phyloP scores from a whole-genome alignment of 2,113 vertebrate genomes.

The Nyctereutes procyonoides region DNA sequence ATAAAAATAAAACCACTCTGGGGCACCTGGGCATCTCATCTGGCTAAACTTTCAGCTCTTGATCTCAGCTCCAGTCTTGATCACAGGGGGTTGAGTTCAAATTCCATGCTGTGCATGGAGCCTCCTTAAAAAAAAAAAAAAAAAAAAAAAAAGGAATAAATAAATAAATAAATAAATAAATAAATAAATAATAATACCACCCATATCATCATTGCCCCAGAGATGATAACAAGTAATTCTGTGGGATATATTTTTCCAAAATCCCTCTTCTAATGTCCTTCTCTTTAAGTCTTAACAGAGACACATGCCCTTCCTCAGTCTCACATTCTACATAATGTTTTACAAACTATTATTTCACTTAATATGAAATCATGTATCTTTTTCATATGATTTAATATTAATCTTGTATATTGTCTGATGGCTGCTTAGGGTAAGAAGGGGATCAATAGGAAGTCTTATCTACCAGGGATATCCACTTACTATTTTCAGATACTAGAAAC shows the following conservation, averaged over 20 bases:
- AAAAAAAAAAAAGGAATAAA: neutral
- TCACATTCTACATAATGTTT: neutral
- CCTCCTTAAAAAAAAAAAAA: neutral
- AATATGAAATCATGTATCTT: neutral
- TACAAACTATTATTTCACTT: neutral
- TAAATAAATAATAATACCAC: slow-evolving; percentile 17
- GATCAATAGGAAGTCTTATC: neutral
- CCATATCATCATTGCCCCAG: neutral
- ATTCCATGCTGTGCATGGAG: neutral
- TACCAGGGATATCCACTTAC: neutral
- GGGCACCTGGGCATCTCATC: neutral
- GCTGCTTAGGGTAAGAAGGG: neutral
- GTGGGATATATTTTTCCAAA: neutral
- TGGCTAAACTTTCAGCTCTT: neutral
- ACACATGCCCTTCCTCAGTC: neutral
- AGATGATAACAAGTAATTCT: neutral
- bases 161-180: slow-evolving; percentile 12
- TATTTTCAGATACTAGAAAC: neutral
- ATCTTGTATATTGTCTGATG: neutral
- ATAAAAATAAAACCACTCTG: neutral
- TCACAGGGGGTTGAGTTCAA: neutral
- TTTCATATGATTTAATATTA: slow-evolving; percentile 3
- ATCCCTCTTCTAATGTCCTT: neutral
- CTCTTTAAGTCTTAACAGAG: neutral
- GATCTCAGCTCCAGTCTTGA: neutral